Conservation (phyloP, 2,888 invertebrate species). For the Chorisops tibialis region DNA sequence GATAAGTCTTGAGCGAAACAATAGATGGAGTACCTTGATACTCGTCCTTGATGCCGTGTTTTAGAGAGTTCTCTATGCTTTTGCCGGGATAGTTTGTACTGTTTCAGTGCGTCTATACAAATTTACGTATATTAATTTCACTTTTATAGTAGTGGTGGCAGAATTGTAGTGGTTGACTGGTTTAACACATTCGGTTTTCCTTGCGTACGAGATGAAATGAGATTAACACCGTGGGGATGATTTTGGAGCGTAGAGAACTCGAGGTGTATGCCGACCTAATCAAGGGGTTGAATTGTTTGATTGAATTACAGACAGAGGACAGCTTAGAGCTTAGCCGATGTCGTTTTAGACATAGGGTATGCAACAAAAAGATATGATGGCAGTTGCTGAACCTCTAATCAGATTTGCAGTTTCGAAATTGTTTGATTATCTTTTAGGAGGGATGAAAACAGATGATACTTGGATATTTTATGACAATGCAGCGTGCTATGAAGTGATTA, state of each 20-base stretch:
- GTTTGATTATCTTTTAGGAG: conserved; percentile 15
- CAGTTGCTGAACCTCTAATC: conserved; percentile 26
- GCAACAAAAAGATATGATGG: conserved; percentile 10
- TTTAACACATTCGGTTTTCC: conserved; percentile 34
- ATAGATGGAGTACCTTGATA: too few species aligned
- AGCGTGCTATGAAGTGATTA: too few species aligned
- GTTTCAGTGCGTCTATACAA: too few species aligned
- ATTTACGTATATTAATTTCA: not conserved
- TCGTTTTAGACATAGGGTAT: not conserved
- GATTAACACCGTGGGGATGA: conserved; percentile 27
- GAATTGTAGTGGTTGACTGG: conserved; percentile 32
- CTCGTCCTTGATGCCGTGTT: too few species aligned
- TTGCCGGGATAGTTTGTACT: too few species aligned
- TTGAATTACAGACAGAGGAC: conserved; percentile 30
- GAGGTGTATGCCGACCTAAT: conserved; percentile 30
- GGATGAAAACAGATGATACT: conserved; percentile 15
- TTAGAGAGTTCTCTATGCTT: too few species aligned
- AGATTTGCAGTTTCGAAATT: conserved; percentile 24
- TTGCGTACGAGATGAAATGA: conserved; percentile 29
- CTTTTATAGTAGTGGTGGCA: conserved; percentile 23
- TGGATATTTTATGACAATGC: too few species aligned
- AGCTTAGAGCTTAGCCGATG: conserved; percentile 5
- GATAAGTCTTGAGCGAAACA: not conserved
- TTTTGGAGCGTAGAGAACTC: conserved; percentile 15
- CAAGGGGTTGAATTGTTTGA: conserved; percentile 35